Percentiles rank a stretch among this genome's conserved stretches.
Evolutionary conservation across 1,140 invertebrate genomes (phyloP).

Genomic region (Diorhabda elongata): DNA sequence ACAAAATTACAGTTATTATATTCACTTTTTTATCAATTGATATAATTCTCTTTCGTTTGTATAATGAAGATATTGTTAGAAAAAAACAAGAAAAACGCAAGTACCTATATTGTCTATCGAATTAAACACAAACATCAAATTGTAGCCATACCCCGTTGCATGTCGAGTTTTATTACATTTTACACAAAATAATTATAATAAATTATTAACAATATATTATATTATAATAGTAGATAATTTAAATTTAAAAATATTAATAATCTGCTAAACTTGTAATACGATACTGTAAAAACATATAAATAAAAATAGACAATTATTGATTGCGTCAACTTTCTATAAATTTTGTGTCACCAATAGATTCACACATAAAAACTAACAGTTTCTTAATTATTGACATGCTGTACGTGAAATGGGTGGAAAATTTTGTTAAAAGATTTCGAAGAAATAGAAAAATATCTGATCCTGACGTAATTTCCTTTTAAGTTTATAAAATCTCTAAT

Average conservation of each 20-base stretch:
- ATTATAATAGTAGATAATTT: conserved; percentile 45
- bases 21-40: no score
- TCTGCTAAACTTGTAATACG: conserved; percentile 44
- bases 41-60: no score
- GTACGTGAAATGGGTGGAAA: no score
- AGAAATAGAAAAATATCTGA: no score
- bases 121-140: conserved; percentile 3
- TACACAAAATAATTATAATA: conserved; percentile 45
- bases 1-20: no score
- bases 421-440: no score
- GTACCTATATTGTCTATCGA: conserved; percentile 23
- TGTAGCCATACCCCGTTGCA: conserved; percentile 45
- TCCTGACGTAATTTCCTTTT: no score
- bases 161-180: conserved; percentile 47
- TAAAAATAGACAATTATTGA: conserved; percentile 40
- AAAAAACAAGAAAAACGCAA: conserved; percentile 27
- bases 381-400: no score
- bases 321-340: conserved; percentile 40
- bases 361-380: no score
- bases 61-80: background rate
- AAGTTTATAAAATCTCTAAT: no score
- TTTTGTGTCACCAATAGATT: background rate
- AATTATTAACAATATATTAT: conserved; percentile 45
- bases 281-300: conserved; percentile 44
- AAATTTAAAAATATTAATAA: conserved; percentile 44